Conservation (phyloP, 2,113 vertebrate genomes). For the Dicaeum eximium region DNA sequence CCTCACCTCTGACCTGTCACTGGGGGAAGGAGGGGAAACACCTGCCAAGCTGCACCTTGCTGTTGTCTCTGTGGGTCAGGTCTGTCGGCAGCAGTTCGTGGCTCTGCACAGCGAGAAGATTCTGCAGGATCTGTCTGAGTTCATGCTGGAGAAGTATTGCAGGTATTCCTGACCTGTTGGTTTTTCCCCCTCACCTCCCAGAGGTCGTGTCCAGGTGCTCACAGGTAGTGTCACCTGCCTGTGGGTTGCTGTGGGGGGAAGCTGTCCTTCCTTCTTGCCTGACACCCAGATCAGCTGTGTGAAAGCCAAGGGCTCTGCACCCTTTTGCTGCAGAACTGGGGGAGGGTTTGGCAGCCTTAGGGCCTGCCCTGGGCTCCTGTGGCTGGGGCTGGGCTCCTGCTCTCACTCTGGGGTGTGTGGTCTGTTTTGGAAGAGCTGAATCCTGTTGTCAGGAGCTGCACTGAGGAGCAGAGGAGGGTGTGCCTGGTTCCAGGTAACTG, state of each 20-base stretch:
- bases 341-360: not conserved
- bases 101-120: conserved; percentile 89
- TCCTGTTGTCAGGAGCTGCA: not conserved
- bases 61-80: conserved; percentile 59
- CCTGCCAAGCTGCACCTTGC: not conserved
- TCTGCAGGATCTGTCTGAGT: conserved; percentile 84
- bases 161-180: not conserved
- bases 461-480: not conserved
- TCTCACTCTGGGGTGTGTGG: accelerated
- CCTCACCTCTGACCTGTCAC: not conserved
- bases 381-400: not conserved
- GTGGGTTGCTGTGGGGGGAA: not conserved
- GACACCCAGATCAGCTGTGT: not conserved
- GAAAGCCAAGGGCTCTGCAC: not conserved
- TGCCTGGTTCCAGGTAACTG: not conserved
- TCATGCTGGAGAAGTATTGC: conserved; percentile 84
- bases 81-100: conserved; percentile 94
- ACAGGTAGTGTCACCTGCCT: not conserved
- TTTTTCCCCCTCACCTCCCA: accelerated
- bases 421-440: not conserved
- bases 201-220: not conserved
- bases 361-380: not conserved
- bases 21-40: not conserved
- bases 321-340: not conserved
- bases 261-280: not conserved